Base-by-base conservation (phyloP, 2,113 vertebrate species). In the Tretioscincus oriximinensis region DNA sequence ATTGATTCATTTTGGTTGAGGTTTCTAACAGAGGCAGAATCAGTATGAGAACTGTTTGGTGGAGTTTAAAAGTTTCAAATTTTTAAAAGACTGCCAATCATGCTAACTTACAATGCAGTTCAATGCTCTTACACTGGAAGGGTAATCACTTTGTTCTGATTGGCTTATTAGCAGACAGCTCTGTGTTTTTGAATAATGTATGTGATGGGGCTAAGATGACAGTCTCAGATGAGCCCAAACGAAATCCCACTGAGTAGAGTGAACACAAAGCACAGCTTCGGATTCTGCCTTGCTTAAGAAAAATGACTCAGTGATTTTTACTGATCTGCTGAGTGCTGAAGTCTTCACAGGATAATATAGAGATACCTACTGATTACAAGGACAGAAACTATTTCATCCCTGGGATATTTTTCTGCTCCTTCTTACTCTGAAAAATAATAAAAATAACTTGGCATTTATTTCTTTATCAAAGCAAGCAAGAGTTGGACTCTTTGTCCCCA, bases 331-430 rank as follows among this genome's bases (percentile, higher is more conserved):
- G 66, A 69, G 66, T 58, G 28, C 66, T 69, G 66, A 58, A 60
- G 49, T 69, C 66, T 60, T 69, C 77, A 78, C 65, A 41, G 69
- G 49, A 16, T 28, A 41, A 69, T 69, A 18, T 8, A 69, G 45
- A 69, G 66, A 28, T 58, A n/a, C 49, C 66, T 78, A 66, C 77
- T 69, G 77, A 78, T 78, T 78, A n/a, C 49, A 67, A 78, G 66
- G 66, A 26, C 26, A 68, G 29, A 28, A 58, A 31, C 66, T 35
- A 58, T 78, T 78, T 69, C 26, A 28, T 35, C 26, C 26, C 49
- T 78, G 29, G 45, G n/a, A 69, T 35, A 58, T 18, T 51, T 29
- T 67, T 29, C 45, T 20, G n/a, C 20, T 47, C n/a, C 18, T 9
- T 1, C 41, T 49, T 47, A 49, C 11, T 66, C 76, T 22, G 63